These are phyloP conservation scores for Aleiodes alternator DNA, from an alignment of 2,888 invertebrate genomes.

Conservation along the genomic window DNA sequence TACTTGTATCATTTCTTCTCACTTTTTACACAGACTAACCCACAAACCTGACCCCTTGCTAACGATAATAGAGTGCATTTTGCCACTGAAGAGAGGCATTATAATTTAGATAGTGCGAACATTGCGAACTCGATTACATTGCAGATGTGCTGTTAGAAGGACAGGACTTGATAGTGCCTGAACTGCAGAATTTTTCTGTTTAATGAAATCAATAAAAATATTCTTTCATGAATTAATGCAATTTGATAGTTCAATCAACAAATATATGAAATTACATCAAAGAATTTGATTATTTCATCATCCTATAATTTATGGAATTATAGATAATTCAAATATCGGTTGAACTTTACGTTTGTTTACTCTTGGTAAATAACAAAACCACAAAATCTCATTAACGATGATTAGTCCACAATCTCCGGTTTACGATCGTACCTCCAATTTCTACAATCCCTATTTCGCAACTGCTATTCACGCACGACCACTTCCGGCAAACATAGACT, in stretches of 20 bases:
- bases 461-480: conserved; percentile 55
- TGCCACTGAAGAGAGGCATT: neutral
- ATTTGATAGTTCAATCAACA: too few species aligned
- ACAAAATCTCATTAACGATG: conserved; percentile 66
- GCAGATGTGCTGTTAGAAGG: neutral
- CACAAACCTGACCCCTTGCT: neutral
- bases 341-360: conserved; percentile 30
- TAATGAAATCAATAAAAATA: too few species aligned
- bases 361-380: conserved; percentile 63
- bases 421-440: conserved; percentile 51
- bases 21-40: conserved; percentile 23
- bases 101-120: conserved; percentile 13
- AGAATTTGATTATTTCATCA: too few species aligned
- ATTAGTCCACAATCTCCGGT: conserved; percentile 64
- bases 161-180: too few species aligned
- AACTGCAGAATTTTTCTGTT: too few species aligned
- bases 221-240: too few species aligned
- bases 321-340: conserved; percentile 10
- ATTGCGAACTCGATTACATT: conserved; percentile 13
- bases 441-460: conserved; percentile 40
- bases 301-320: too few species aligned
- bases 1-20: conserved; percentile 37
- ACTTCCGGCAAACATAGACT: conserved; percentile 54
- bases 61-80: conserved; percentile 1
- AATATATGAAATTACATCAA: too few species aligned